Conservation (phyloP, 1,140 invertebrate genomes). For the Sesamia nonagrioides region DNA sequence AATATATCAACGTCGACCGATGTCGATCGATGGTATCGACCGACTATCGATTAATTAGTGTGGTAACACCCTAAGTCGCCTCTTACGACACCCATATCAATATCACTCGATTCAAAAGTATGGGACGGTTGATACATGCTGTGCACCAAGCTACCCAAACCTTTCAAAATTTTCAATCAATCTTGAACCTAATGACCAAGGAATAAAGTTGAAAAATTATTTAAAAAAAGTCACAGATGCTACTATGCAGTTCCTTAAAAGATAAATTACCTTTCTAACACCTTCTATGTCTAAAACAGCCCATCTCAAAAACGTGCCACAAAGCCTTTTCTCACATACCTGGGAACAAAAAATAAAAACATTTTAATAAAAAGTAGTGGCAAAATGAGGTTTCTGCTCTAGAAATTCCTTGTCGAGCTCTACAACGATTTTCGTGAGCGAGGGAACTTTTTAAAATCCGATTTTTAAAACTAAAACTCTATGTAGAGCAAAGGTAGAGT, state of each 20-base stretch:
- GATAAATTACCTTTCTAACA: not conserved
- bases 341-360: slow-evolving; percentile 38
- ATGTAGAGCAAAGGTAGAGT: slow-evolving; percentile 2
- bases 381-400: slow-evolving; percentile 40
- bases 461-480: slow-evolving; percentile 23
- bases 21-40: no score
- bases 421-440: slow-evolving; percentile 13
- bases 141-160: no score
- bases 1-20: no score
- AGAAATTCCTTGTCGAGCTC: slow-evolving; percentile 12
- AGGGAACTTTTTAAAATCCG: slow-evolving; percentile 8
- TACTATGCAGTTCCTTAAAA: not conserved
- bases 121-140: no score
- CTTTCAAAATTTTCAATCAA: no score
- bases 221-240: no score
- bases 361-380: slow-evolving; percentile 34
- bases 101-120: no score
- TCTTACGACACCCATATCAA: no score
- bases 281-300: not conserved
- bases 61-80: no score
- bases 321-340: slow-evolving; percentile 27
- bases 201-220: no score
- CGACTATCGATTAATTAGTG: no score
- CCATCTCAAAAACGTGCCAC: not conserved
- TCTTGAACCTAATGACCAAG: no score